Base-by-base conservation (phyloP, 2,888 invertebrate genomes). In the Megamerina dolium region DNA sequence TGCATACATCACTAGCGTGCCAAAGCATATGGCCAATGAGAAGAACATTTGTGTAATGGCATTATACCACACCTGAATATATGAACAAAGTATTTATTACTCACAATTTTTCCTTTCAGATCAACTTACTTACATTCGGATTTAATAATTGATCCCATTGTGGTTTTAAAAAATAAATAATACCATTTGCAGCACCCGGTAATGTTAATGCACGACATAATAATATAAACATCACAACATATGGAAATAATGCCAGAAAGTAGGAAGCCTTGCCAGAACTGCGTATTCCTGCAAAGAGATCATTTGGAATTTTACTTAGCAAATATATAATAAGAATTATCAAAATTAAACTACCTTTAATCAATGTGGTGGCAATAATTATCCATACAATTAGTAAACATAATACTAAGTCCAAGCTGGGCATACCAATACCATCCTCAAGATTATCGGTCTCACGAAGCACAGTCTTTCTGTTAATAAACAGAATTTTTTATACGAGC, bases 201-300 rank as follows among this genome's bases (percentile, higher is more conserved):
- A 82, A 55, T 0, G 79, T 79, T 5, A 76, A 61, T 1, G 81
- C 76, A 39, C 80, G 68, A 32, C 77, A 66, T 32, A 84, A 64
- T 35, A 83, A 66, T 31, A 76, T 73, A 26, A 79, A 56, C 65
- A 83, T 74, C 26, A 83, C 75, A 30, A 78, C 61, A 58, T 81
- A 81, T 0, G 83, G 83, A 56, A 83, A 83, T 8, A 83, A 66
- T 0, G 85, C 84, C 12, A 85, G 75, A 55, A 85, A 80, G 58
- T 85, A 85, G 2, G 84, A 79, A 0, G 77, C 79, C 58, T 80
- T 81, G 38, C 81, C 80, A 2, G 78, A 74, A 50, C 77, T 77
- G 49, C 74, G 74, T 27, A 80, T 76, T 2, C 79, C 59, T 56
- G 27, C n/a, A 13, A 26, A 36, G 8, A 18, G n/a, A 26, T 6